phyloP scores from a whole-genome alignment of 2,797 vertebrate species.

The Poecilia gillii region DNA sequence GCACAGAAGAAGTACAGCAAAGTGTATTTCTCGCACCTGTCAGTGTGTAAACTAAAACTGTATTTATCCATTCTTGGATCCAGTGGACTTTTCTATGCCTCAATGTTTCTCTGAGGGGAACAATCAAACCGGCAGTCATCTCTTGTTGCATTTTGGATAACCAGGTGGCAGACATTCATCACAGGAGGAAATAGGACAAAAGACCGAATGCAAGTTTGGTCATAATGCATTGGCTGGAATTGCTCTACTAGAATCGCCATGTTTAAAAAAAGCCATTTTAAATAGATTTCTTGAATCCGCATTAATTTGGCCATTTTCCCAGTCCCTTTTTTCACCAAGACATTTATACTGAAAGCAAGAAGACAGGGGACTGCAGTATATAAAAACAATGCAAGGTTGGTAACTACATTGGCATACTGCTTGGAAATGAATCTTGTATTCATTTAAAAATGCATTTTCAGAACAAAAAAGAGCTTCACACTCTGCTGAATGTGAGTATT shows the following conservation, averaged over 20 bases:
- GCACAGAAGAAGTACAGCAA: background rate
- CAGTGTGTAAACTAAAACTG: background rate
- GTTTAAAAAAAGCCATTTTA: background rate
- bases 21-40: background rate
- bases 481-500: background rate
- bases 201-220: background rate
- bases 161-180: background rate
- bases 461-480: background rate
- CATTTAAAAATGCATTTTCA: background rate
- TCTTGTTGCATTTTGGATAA: background rate
- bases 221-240: background rate
- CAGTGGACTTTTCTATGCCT: background rate
- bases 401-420: background rate
- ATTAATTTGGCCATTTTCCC: background rate
- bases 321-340: background rate
- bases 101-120: background rate
- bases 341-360: background rate
- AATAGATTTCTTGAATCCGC: background rate
- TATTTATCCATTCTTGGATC: background rate
- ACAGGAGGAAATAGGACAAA: background rate
- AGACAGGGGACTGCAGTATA: background rate
- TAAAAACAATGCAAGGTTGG: background rate
- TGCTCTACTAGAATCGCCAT: background rate
- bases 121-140: background rate
- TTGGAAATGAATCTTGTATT: background rate